These are phyloP conservation scores for Chloroceryle aenea DNA, from an alignment of 2,113 vertebrate species.

Conservation along the genomic window DNA sequence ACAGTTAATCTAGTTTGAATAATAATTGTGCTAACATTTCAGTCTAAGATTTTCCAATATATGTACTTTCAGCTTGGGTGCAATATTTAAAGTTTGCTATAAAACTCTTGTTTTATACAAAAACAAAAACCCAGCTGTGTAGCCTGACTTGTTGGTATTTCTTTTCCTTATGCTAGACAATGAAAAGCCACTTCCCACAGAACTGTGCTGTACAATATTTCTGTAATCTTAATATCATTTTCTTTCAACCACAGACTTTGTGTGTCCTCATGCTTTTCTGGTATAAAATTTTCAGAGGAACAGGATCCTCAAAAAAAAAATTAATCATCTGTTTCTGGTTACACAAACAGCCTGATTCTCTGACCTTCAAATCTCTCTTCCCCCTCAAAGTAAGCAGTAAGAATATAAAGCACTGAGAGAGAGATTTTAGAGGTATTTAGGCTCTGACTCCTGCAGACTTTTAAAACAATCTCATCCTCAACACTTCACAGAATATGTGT, in stretches of 20 bases:
- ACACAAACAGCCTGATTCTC: background rate
- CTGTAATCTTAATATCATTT: constrained; percentile 30
- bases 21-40: background rate
- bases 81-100: constrained; percentile 2
- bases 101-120: background rate
- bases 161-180: constrained; percentile 35
- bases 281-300: constrained; percentile 33
- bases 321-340: constrained; percentile 63
- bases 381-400: constrained; percentile 35
- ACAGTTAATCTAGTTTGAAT: background rate
- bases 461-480: constrained; percentile 4
- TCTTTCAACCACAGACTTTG: constrained; percentile 1
- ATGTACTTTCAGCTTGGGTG: background rate
- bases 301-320: constrained; percentile 26
- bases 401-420: background rate
- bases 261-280: background rate
- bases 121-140: background rate
- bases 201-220: background rate
- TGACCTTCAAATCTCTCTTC: constrained; percentile 41
- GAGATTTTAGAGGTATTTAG: background rate
- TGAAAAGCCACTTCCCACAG: constrained; percentile 27
- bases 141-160: background rate
- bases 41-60: background rate
- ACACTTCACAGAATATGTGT: background rate
- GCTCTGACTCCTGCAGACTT: background rate